A percentile compares a stretch with the other conserved stretches of the same genome.
These are phyloP conservation scores for Sipha flava DNA, from an alignment of 1,140 invertebrate genomes.

Conservation along the genomic window DNA sequence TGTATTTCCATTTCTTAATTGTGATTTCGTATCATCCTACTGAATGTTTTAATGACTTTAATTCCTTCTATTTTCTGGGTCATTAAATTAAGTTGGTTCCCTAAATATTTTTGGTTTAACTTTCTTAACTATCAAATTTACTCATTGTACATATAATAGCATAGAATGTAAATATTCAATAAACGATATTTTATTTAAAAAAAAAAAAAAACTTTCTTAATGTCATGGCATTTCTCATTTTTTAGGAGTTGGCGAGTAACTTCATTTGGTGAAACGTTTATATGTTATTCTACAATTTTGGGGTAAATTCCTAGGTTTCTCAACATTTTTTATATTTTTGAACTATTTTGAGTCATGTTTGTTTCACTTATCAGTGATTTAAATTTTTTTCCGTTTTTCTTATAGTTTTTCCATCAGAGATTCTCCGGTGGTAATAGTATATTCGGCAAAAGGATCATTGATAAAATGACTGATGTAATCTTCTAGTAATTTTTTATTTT, in stretches of 20 bases:
- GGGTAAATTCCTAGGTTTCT: not conserved
- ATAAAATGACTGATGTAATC: not conserved
- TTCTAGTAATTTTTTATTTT: not conserved
- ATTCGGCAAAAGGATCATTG: not conserved
- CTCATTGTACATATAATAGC: no score
- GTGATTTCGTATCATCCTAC: no score
- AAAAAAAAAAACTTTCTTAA: no score
- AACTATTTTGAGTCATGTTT: slow-evolving; percentile 5
- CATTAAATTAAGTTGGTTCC: no score
- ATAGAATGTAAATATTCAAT: no score
- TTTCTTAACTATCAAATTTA: no score
- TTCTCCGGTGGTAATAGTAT: not conserved
- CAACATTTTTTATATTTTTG: not conserved
- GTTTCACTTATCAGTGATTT: not conserved
- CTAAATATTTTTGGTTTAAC: not conserved
- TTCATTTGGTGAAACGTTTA: not conserved
- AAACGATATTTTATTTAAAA: no score
- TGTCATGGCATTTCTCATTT: not conserved
- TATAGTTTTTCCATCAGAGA: not conserved
- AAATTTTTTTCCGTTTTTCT: not conserved
- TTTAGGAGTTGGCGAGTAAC: not conserved
- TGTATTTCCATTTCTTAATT: no score
- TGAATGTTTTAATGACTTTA: no score
- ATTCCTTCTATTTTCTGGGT: no score
- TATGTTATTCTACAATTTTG: not conserved